Evolutionary conservation across 2,888 invertebrate species (phyloP).

Genomic region (Cyclophora punctaria): DNA sequence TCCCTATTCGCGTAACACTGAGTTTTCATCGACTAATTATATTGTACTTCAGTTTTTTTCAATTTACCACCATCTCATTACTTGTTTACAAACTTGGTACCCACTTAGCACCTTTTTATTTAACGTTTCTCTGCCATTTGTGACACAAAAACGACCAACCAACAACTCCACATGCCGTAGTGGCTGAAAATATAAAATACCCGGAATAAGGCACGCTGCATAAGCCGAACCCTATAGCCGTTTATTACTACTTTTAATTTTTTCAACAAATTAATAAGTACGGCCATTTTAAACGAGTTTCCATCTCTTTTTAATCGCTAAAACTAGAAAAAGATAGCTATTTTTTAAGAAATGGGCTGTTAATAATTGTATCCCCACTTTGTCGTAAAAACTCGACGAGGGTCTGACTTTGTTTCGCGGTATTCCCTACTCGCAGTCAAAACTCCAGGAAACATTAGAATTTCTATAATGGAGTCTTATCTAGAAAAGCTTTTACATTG

Average conservation of each 20-base stretch:
- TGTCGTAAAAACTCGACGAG: conserved; percentile 14
- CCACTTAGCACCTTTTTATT: conserved; percentile 13
- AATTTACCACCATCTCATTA: background rate
- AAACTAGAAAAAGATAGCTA: conserved; percentile 6
- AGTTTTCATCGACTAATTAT: no score
- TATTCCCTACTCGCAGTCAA: conserved; percentile 18
- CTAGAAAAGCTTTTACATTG: background rate
- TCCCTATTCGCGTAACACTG: no score
- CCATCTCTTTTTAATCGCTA: conserved; percentile 4
- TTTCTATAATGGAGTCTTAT: conserved; percentile 13
- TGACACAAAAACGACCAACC: background rate
- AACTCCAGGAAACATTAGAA: conserved; percentile 28
- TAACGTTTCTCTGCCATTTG: conserved; percentile 5
- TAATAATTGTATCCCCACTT: conserved; percentile 16
- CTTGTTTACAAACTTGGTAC: background rate
- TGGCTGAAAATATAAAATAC: conserved; percentile 1
- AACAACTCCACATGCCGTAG: conserved; percentile 17
- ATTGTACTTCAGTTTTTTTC: background rate
- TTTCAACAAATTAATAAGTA: background rate
- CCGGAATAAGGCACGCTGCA: background rate
- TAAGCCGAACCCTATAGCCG: background rate
- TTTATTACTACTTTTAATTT: background rate
- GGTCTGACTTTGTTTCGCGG: conserved; percentile 25
- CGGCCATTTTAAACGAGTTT: background rate
- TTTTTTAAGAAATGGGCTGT: conserved; percentile 24